Evolutionary conservation across 2,113 vertebrate genomes (phyloP).

Genomic region (Climacteris rufus): DNA sequence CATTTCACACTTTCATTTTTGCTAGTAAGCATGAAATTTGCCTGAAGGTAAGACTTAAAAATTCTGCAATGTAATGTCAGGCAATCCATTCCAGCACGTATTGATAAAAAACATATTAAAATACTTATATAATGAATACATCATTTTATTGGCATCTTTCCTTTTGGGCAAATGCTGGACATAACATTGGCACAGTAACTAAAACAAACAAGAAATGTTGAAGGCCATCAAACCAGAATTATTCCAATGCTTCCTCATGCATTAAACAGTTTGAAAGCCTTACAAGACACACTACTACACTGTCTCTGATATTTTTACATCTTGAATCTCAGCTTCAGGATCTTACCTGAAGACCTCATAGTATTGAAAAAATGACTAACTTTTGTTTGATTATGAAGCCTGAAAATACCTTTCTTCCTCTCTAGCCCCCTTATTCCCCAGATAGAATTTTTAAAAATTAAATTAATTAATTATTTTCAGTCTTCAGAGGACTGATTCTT

Average conservation of each 20-base stretch:
- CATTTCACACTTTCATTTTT: conserved; percentile 97
- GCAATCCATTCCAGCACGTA: conserved; percentile 66
- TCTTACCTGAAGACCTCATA: neutral
- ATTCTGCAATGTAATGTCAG: conserved; percentile 86
- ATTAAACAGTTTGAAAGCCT: conserved; percentile 4
- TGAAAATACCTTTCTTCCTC: neutral
- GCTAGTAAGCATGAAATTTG: conserved; percentile 87
- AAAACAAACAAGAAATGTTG: conserved; percentile 1
- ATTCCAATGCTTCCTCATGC: neutral
- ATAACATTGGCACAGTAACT: neutral
- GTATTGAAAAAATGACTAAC: neutral
- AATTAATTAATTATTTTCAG: neutral
- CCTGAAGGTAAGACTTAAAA: conserved; percentile 93
- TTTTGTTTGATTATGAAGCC: neutral
- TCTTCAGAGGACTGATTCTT: neutral
- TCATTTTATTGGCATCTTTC: conserved; percentile 55
- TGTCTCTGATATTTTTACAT: neutral
- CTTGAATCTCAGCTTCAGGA: neutral
- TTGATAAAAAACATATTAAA: conserved; percentile 69
- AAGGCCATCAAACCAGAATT: neutral
- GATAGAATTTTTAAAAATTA: neutral
- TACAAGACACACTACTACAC: neutral
- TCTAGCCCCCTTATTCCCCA: neutral
- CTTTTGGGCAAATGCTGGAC: conserved; percentile 26
- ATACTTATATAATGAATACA: conserved; percentile 69